These are phyloP conservation scores for Tuta absoluta DNA, from an alignment of 2,888 invertebrate genomes.

Conservation along the genomic window DNA sequence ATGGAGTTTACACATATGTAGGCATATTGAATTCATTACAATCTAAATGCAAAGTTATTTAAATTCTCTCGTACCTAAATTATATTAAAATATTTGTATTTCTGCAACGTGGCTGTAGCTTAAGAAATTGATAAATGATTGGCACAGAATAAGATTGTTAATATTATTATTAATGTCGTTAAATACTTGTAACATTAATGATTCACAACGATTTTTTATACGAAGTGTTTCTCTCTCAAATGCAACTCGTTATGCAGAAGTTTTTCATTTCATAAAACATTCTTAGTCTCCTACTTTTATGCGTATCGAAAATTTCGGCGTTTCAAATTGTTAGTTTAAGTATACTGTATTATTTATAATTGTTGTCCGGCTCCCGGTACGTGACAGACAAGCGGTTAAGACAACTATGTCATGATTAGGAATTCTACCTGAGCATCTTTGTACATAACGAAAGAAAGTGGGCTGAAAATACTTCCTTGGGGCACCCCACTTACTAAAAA, in stretches of 20 bases:
- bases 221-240: neutral
- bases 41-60: neutral
- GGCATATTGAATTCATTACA: neutral
- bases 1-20: neutral
- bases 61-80: constrained; percentile 5
- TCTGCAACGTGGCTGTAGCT: neutral
- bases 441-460: neutral
- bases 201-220: neutral
- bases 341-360: no score
- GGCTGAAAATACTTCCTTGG: neutral
- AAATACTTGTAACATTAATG: neutral
- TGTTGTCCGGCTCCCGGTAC: no score
- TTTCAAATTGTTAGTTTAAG: no score
- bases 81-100: neutral
- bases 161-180: neutral
- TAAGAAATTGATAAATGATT: constrained; percentile 2
- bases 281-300: neutral
- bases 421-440: no score
- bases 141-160: neutral
- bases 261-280: neutral
- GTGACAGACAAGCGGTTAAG: no score
- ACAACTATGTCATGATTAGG: no score
- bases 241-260: neutral
- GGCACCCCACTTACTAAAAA: neutral
- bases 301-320: neutral